Conservation (phyloP, 2,888 invertebrate genomes). For the Lithophane ornitopus region DNA sequence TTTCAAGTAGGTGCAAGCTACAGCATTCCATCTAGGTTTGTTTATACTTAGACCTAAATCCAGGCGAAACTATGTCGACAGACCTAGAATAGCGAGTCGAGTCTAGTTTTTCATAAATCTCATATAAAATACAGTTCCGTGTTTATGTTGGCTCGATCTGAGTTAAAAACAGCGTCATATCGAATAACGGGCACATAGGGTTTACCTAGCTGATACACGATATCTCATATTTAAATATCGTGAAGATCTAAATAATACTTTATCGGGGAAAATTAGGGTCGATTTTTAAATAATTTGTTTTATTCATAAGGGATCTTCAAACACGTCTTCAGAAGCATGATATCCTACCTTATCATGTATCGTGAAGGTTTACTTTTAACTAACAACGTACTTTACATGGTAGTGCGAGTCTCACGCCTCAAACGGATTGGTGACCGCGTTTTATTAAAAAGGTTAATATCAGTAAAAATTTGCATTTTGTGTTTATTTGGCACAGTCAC, state of each 20-base stretch:
- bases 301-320: neutral
- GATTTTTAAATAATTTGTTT: conserved; percentile 3
- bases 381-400: neutral
- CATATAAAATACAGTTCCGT: conserved; percentile 61
- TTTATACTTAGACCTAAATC: conserved; percentile 52
- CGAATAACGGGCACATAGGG: conserved; percentile 56
- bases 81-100: conserved; percentile 37
- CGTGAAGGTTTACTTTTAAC: conserved; percentile 23
- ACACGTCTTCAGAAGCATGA: neutral
- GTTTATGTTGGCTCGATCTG: conserved; percentile 5
- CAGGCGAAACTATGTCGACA: conserved; percentile 45
- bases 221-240: neutral
- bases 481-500: conserved; percentile 33
- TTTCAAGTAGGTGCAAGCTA: conserved; percentile 15
- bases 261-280: neutral
- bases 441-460: conserved; percentile 34
- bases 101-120: conserved; percentile 56
- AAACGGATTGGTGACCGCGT: conserved; percentile 44
- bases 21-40: conserved; percentile 48
- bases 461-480: conserved; percentile 28
- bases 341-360: conserved; percentile 13
- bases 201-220: neutral
- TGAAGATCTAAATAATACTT: conserved; percentile 15
- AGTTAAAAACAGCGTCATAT: conserved; percentile 48
- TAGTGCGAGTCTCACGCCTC: conserved; percentile 28